Percentiles rank a stretch among this genome's conserved stretches.
Evolutionary conservation across 2,888 invertebrate species (phyloP).

Genomic region (Nyleta sp.): DNA sequence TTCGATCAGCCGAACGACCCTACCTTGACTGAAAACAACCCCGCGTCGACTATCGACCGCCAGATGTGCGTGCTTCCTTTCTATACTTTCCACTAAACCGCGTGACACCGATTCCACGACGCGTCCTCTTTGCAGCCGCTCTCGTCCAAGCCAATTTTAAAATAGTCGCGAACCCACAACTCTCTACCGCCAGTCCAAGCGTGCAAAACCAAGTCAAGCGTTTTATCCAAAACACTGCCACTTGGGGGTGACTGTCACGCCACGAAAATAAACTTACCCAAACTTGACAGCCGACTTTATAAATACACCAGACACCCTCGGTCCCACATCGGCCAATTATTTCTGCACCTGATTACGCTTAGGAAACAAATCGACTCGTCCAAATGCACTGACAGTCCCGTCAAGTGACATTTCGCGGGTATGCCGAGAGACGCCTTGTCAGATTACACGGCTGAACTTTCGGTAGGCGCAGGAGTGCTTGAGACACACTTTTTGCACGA

Average conservation of each 20-base stretch:
- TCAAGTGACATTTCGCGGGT: conserved; percentile 12
- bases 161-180: too few relatives aligned
- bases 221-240: conserved; percentile 16
- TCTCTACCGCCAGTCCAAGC: too few relatives aligned
- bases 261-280: conserved; percentile 29
- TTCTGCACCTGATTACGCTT: not conserved
- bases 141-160: too few relatives aligned
- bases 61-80: too few relatives aligned
- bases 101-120: conserved; percentile 43
- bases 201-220: conserved; percentile 1
- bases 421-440: too few relatives aligned
- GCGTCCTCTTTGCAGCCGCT: conserved; percentile 14
- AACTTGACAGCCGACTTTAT: conserved; percentile 21
- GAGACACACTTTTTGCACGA: too few relatives aligned
- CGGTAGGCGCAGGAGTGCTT: too few relatives aligned
- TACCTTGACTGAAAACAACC: conserved; percentile 31
- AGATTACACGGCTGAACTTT: too few relatives aligned
- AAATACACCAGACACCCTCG: conserved; percentile 9
- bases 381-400: conserved; percentile 1
- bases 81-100: conserved; percentile 36
- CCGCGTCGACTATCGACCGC: conserved; percentile 40
- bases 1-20: not conserved
- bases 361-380: not conserved
- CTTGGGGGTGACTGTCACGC: not conserved
- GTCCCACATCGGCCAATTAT: not conserved